These are phyloP conservation scores for Lepus europaeus DNA, from an alignment of 2,113 vertebrate species.

Conservation along the genomic window DNA sequence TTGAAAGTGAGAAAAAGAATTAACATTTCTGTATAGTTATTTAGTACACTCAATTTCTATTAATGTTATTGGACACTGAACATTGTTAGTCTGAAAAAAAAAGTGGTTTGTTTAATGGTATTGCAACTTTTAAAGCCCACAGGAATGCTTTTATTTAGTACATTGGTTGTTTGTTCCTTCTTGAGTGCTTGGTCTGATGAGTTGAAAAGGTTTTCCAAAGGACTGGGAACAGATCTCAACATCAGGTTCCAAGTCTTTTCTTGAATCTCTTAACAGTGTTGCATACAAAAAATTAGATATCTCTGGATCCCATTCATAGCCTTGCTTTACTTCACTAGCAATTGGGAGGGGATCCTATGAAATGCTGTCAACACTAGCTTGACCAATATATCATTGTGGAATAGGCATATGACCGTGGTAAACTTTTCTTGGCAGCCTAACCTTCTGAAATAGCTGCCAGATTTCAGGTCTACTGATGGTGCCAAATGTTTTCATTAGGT, in stretches of 20 bases:
- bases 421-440: conserved; percentile 77
- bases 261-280: conserved; percentile 66
- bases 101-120: conserved; percentile 57
- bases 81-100: neutral
- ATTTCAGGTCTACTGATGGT: conserved; percentile 57
- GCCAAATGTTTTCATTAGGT: conserved; percentile 77
- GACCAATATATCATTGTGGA: conserved; percentile 78
- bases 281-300: conserved; percentile 79
- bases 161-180: conserved; percentile 76
- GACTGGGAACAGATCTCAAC: conserved; percentile 75
- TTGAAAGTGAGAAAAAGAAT: conserved; percentile 33
- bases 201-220: conserved; percentile 77
- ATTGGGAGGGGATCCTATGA: conserved; percentile 68
- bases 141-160: conserved; percentile 79
- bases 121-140: conserved; percentile 68
- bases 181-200: conserved; percentile 71
- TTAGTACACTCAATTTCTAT: neutral
- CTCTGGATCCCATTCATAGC: conserved; percentile 75
- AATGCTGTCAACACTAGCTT: conserved; percentile 74
- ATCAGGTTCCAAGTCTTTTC: conserved; percentile 76
- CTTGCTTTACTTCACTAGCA: conserved; percentile 73
- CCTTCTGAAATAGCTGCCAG: conserved; percentile 72
- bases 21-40: neutral
- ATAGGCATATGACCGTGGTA: conserved; percentile 74
- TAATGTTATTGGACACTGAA: conserved; percentile 65